Conservation (phyloP, 1,140 invertebrate species). For the Araneus ventricosus region DNA sequence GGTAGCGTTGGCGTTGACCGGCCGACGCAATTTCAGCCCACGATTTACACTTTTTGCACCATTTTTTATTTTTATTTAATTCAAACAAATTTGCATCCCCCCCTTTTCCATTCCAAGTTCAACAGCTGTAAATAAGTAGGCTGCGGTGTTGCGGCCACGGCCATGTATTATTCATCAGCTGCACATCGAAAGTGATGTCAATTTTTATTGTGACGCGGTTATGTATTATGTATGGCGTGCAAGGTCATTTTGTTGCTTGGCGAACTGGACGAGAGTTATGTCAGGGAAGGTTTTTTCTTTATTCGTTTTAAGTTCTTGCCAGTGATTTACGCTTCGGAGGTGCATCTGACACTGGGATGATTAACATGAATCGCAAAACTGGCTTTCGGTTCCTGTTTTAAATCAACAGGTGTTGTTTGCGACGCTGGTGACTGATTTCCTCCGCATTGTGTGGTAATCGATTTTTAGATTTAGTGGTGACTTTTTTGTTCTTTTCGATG, state of each 20-base stretch:
- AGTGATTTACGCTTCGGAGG: not conserved
- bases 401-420: slow-evolving; percentile 31
- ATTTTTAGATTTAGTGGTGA: slow-evolving; percentile 32
- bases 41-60: not conserved
- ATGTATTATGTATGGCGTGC: slow-evolving; percentile 44
- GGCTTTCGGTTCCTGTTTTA: slow-evolving; percentile 4
- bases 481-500: not conserved
- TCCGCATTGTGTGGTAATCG: slow-evolving; percentile 34
- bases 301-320: not conserved
- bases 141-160: not conserved
- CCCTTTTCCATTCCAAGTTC: not conserved
- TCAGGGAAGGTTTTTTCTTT: not conserved
- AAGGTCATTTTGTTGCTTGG: not conserved
- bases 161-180: slow-evolving; percentile 2
- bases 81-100: slow-evolving; percentile 1
- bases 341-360: not conserved
- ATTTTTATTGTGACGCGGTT: slow-evolving; percentile 12
- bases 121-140: slow-evolving; percentile 36
- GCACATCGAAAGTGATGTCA: slow-evolving; percentile 50
- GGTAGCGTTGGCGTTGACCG: slow-evolving; percentile 31
- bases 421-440: slow-evolving; percentile 22
- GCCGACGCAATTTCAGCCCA: slow-evolving; percentile 60
- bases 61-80: not conserved
- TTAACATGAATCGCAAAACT: slow-evolving; percentile 17
- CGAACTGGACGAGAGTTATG: slow-evolving; percentile 9